phyloP scores from a whole-genome alignment of 2,113 vertebrate genomes.

The Ailuropoda melanoleuca region DNA sequence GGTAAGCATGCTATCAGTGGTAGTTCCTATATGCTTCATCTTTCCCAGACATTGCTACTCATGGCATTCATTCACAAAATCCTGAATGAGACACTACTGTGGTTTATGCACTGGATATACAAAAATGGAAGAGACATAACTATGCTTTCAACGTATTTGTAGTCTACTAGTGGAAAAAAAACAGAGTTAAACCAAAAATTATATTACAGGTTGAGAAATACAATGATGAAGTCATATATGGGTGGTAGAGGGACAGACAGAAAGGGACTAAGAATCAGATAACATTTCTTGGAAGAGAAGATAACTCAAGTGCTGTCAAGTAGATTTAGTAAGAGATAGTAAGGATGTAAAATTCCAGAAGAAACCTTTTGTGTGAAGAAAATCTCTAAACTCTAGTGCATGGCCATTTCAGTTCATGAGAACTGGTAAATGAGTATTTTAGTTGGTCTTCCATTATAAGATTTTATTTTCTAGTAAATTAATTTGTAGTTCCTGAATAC shows the following conservation, averaged over 20 bases:
- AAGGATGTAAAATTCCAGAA: not conserved
- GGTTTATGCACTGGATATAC: not conserved
- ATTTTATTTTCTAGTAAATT: slow-evolving; percentile 19
- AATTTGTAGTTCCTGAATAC: not conserved
- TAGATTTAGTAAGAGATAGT: not conserved
- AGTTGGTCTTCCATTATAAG: not conserved
- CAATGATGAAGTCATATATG: not conserved
- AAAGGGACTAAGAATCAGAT: not conserved
- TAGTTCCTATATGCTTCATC: not conserved
- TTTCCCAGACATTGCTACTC: not conserved
- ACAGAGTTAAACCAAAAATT: not conserved
- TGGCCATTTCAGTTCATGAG: not conserved
- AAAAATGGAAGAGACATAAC: not conserved
- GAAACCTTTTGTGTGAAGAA: not conserved
- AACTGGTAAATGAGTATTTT: not conserved
- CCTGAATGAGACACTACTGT: not conserved
- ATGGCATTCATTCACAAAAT: not conserved
- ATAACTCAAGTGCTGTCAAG: not conserved
- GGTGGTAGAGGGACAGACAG: not conserved
- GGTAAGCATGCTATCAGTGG: no score
- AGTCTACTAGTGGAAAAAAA: not conserved
- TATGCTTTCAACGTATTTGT: not conserved
- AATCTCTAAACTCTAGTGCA: not conserved
- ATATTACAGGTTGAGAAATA: not conserved
- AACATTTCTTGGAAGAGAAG: not conserved